Percentiles rank a stretch among this genome's conserved stretches.
Conservation (phyloP, 2,113 vertebrate genomes). For the Prinia subflava region DNA sequence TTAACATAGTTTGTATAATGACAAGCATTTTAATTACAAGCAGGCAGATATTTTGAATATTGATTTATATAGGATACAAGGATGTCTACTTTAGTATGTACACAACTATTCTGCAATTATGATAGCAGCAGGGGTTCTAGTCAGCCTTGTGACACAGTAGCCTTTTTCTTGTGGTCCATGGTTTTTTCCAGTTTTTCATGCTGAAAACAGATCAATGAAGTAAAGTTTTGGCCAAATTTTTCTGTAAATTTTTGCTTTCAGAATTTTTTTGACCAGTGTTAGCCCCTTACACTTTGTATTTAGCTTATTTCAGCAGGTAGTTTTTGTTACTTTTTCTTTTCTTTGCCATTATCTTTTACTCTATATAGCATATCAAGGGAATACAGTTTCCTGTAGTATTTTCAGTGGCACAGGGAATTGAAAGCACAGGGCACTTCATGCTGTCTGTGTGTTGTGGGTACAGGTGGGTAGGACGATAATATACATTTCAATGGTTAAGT, state of each 20-base stretch:
- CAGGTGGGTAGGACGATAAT: neutral
- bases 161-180: neutral
- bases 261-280: neutral
- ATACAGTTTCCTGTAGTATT: neutral
- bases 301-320: neutral
- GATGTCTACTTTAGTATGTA: conserved; percentile 15
- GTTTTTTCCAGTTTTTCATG: neutral
- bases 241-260: neutral
- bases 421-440: neutral
- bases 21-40: conserved; percentile 36
- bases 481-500: neutral
- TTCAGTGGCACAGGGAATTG: neutral
- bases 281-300: neutral
- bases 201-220: neutral
- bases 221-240: neutral
- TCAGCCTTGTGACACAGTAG: neutral
- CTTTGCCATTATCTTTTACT: neutral
- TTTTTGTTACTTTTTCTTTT: neutral
- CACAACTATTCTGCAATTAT: neutral
- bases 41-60: neutral
- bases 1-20: neutral
- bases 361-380: neutral
- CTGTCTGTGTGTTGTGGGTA: neutral
- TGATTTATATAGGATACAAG: neutral
- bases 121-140: neutral